A percentile compares a stretch with the other conserved stretches of the same genome.
Evolutionary conservation across 2,113 vertebrate genomes (phyloP).

Genomic region (Ceuthmochares aereus): DNA sequence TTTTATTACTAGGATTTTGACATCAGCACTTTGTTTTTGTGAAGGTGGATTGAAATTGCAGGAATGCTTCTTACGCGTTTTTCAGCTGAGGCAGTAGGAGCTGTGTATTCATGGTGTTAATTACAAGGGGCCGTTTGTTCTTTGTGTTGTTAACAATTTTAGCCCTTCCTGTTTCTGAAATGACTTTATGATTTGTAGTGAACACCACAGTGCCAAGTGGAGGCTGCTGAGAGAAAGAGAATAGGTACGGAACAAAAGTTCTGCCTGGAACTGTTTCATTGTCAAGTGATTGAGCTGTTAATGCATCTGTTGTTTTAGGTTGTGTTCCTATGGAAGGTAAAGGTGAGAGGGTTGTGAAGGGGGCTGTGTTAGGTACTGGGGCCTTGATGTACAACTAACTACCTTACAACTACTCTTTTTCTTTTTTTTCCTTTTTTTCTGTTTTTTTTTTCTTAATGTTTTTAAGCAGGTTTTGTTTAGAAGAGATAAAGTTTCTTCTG

Average conservation of each 20-base stretch:
- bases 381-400: neutral
- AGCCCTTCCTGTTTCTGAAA: neutral
- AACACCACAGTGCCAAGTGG: neutral
- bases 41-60: neutral
- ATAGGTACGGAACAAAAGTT: neutral
- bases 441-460: neutral
- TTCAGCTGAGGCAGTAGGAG: neutral
- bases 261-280: neutral
- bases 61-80: rapidly evolving
- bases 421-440: too few relatives aligned
- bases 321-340: neutral
- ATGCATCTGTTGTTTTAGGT: neutral
- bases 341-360: neutral
- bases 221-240: neutral
- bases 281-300: neutral
- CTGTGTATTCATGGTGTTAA: neutral
- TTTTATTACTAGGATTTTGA: neutral
- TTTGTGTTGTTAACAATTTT: rapidly evolving
- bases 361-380: neutral
- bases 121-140: neutral
- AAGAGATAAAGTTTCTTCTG: neutral
- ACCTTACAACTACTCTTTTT: neutral
- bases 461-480: neutral
- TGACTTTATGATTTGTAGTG: neutral
- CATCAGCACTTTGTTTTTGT: neutral